Base-by-base conservation (phyloP, 1,140 invertebrate genomes). In the Apis mellifera region DNA sequence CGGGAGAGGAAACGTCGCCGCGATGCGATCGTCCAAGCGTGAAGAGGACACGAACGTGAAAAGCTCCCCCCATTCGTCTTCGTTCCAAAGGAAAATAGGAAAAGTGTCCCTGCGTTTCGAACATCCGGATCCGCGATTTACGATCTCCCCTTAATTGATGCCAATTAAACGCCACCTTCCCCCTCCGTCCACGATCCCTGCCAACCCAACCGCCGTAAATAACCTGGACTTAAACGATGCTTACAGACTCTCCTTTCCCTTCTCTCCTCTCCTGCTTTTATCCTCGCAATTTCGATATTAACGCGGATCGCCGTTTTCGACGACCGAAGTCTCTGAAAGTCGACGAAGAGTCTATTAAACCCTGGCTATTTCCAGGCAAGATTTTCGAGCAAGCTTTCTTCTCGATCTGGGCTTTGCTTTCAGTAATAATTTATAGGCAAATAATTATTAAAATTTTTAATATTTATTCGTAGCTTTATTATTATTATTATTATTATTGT, bases 71-170 rank as follows among this genome's bases (percentile, higher is more conserved):
- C 54, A 42, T 62, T 64, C 32, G 65, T 66, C 65, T 48, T 66
- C 65, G 32, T 65, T 65, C 15, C 64, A 17, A 48, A 65, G 19
- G 17, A 17, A 15, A 65, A 42, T 8, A 19, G 23, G 57, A 79
- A 73, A 73, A 79, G 55, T 19, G 78, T 79, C 76, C 64, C 68
- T 82, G 73, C 76, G 32, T 72, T 52, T 21, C 19, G 54, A 62
- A 9, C 73, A n/a, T 26, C 23, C 54, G 55, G 55, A 1, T 23
- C 4, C 26, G 21, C 74, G 75, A 82, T 82, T 78, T 82, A 82
- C 81, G 81, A 70, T 78, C 81, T 50, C 50, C 15, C 12, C 65
- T 82, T 82, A 82, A 82, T 82, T 71, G 78, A 78, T 70, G 81
- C 74, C 74, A 82, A 82, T 70, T 78, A 82, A 82, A 78, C 32